Evolutionary conservation across 2,888 invertebrate species (phyloP).

Genomic region (Nomada ruficornis): DNA sequence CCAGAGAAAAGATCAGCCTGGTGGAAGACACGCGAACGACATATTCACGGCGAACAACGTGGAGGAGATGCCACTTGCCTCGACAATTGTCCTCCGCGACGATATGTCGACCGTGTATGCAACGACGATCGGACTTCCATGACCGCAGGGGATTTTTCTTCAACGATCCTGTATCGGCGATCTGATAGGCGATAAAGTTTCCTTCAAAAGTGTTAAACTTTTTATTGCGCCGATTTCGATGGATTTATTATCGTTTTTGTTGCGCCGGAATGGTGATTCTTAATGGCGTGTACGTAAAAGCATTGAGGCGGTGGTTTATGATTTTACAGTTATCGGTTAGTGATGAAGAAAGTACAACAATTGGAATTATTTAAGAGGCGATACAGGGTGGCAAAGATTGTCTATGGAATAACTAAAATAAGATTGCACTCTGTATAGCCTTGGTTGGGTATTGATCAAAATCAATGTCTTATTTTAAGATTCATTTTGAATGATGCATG

Average conservation of each 20-base stretch:
- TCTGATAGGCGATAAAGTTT: neutral
- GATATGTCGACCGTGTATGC: neutral
- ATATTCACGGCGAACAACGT: slow-evolving; percentile 1
- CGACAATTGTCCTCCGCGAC: slow-evolving; percentile 1
- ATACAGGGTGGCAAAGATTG: too few relatives aligned
- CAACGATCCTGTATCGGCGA: neutral
- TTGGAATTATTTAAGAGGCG: too few relatives aligned
- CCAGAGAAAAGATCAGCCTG: slow-evolving; percentile 46
- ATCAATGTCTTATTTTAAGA: too few relatives aligned
- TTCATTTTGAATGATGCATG: too few relatives aligned
- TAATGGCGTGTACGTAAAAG: too few relatives aligned
- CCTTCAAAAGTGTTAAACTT: neutral
- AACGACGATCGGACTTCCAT: slow-evolving; percentile 10
- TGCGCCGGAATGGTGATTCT: neutral
- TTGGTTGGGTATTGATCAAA: too few relatives aligned
- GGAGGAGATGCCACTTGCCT: neutral
- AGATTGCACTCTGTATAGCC: too few relatives aligned
- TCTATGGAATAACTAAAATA: too few relatives aligned
- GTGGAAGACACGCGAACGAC: slow-evolving; percentile 7
- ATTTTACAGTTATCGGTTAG: too few relatives aligned
- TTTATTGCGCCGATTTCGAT: neutral
- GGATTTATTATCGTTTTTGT: neutral
- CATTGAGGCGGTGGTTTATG: too few relatives aligned
- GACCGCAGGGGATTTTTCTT: neutral
- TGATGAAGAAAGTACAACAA: too few relatives aligned